Percentiles rank a stretch among this genome's conserved stretches.
phyloP scores from a whole-genome alignment of 2,113 vertebrate genomes.

The Salvelinus namaycush region DNA sequence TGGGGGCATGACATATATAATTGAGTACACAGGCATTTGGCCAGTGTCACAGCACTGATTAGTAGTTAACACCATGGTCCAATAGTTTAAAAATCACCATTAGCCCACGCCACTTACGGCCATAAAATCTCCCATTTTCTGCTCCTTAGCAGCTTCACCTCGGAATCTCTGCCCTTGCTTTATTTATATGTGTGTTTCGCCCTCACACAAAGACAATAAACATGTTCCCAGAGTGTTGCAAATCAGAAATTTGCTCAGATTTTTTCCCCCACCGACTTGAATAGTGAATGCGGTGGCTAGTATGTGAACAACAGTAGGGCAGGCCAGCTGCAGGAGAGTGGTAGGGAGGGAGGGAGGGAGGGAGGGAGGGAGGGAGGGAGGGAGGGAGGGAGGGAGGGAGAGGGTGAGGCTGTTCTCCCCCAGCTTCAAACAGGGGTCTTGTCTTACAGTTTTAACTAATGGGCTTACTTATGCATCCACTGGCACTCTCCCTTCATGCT shows the following conservation, averaged over 20 bases:
- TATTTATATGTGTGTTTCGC: slow-evolving; percentile 83
- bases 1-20: slow-evolving; percentile 69
- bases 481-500: slow-evolving; percentile 37
- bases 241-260: slow-evolving; percentile 92
- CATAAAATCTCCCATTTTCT: slow-evolving; percentile 92
- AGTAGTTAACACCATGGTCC: slow-evolving; percentile 84
- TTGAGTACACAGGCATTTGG: slow-evolving; percentile 81
- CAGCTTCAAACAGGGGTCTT: slow-evolving; percentile 47
- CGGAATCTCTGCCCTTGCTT: slow-evolving; percentile 80
- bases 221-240: slow-evolving; percentile 87
- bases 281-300: slow-evolving; percentile 47
- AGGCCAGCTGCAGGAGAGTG: slow-evolving; percentile 32
- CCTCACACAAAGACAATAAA: slow-evolving; percentile 85
- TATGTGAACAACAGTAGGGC: slow-evolving; percentile 34
- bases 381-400: background rate
- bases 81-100: slow-evolving; percentile 85
- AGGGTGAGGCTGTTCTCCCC: background rate
- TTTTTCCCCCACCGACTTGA: slow-evolving; percentile 81
- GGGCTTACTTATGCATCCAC: slow-evolving; percentile 47
- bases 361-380: background rate
- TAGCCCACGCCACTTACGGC: slow-evolving; percentile 82
- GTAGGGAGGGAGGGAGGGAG: slow-evolving; percentile 1
- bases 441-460: slow-evolving; percentile 55
- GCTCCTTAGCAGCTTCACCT: slow-evolving; percentile 82
- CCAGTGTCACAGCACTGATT: slow-evolving; percentile 79